These are phyloP conservation scores for Merodon equestris DNA, from an alignment of 2,888 invertebrate genomes.

Conservation along the genomic window DNA sequence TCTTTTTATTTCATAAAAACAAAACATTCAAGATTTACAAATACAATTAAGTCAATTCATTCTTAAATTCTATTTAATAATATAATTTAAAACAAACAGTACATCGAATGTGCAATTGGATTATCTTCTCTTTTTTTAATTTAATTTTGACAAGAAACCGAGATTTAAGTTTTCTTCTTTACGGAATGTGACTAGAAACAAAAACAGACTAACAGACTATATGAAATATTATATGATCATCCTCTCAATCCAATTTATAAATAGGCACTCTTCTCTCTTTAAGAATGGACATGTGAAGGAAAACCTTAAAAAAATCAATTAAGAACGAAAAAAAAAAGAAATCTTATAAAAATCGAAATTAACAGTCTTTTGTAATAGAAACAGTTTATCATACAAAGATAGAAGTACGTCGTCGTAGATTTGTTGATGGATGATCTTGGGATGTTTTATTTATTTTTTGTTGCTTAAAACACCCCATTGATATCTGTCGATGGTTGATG, in stretches of 20 bases:
- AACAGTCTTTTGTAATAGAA: conserved; percentile 19
- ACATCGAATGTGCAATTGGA: conserved; percentile 33
- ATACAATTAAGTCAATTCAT: conserved; percentile 47
- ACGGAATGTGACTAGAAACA: conserved; percentile 62
- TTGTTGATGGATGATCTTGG: not conserved
- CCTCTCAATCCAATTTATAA: conserved; percentile 20
- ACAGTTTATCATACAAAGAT: conserved; percentile 17
- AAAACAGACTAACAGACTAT: conserved; percentile 60
- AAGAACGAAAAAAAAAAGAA: conserved; percentile 3
- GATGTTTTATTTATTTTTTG: too few species aligned
- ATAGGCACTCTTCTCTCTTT: conserved; percentile 27
- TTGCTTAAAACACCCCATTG: conserved; percentile 39
- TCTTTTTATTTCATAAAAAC: too few species aligned
- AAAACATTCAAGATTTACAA: conserved; percentile 6
- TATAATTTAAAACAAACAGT: conserved; percentile 38
- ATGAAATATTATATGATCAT: conserved; percentile 35
- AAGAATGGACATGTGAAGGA: conserved; percentile 14
- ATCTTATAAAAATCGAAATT: not conserved
- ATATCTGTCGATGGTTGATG: conserved; percentile 35
- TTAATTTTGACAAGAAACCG: conserved; percentile 56
- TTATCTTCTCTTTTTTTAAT: not conserved
- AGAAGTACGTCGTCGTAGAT: not conserved
- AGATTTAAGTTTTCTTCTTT: conserved; percentile 2
- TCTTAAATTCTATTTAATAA: conserved; percentile 1
- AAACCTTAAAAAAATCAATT: too few species aligned